Conservation (phyloP, 53 echinoderm and acorn worm species). For the Luidia sarsii region DNA sequence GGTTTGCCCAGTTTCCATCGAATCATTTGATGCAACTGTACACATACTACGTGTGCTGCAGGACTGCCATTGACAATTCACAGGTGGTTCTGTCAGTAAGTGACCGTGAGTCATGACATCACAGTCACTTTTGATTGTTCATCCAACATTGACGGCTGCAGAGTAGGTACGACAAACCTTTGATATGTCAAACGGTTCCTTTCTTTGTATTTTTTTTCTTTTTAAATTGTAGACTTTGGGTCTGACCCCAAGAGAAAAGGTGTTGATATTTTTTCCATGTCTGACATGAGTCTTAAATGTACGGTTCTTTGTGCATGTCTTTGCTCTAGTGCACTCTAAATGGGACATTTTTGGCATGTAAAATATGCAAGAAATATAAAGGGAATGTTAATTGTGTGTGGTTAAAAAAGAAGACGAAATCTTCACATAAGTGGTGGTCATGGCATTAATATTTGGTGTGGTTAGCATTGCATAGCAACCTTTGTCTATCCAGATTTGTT, state of each 20-base stretch:
- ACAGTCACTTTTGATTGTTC: background rate
- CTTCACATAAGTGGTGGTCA: background rate
- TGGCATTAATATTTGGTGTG: background rate
- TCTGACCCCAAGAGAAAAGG: conserved; percentile 3
- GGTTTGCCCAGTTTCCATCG: no score
- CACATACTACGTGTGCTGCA: no score
- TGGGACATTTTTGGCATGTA: background rate
- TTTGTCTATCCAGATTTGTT: no score
- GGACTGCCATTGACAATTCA: no score
- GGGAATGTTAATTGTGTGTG: conserved; percentile 16
- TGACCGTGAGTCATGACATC: background rate
- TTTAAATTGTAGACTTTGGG: background rate
- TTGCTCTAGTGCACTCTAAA: conserved; percentile 18
- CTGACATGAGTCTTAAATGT: background rate
- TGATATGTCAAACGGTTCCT: background rate
- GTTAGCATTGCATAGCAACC: background rate
- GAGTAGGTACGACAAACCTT: background rate
- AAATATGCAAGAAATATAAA: conserved; percentile 24
- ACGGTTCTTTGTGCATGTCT: background rate
- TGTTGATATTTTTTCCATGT: conserved; percentile 14
- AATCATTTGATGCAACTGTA: no score
- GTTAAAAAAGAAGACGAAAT: background rate
- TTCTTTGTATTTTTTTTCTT: background rate
- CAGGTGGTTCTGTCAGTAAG: no score
- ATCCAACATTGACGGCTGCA: background rate